phyloP scores from a whole-genome alignment of 2,113 vertebrate genomes.

The Lagenorhynchus albirostris region DNA sequence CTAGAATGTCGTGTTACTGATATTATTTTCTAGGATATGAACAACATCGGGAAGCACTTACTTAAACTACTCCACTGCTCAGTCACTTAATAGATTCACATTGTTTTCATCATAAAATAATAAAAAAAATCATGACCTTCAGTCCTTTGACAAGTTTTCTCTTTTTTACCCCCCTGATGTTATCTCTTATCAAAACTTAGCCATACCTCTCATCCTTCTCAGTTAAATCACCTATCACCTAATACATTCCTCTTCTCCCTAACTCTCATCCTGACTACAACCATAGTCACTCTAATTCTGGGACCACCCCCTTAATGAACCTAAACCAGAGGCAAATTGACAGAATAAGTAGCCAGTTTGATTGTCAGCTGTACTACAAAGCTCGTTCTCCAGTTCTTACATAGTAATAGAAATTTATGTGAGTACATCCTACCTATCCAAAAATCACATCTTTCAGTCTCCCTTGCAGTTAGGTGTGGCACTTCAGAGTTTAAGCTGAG shows the following conservation, averaged over 20 bases:
- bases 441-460: background rate
- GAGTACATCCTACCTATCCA: background rate
- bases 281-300: background rate
- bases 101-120: background rate
- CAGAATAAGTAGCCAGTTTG: background rate
- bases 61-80: background rate
- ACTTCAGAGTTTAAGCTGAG: background rate
- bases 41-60: background rate
- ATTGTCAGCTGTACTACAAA: background rate
- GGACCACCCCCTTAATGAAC: background rate
- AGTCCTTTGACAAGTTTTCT: background rate
- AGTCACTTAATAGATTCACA: background rate
- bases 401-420: background rate
- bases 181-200: background rate
- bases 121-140: background rate
- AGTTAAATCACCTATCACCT: background rate
- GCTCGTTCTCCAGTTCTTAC: background rate
- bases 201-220: background rate
- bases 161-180: background rate
- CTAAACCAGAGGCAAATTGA: background rate
- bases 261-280: background rate
- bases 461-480: background rate
- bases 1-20: background rate
- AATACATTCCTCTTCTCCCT: background rate
- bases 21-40: background rate